phyloP scores from a whole-genome alignment of 1,140 invertebrate species.

The Hestina assimilis region DNA sequence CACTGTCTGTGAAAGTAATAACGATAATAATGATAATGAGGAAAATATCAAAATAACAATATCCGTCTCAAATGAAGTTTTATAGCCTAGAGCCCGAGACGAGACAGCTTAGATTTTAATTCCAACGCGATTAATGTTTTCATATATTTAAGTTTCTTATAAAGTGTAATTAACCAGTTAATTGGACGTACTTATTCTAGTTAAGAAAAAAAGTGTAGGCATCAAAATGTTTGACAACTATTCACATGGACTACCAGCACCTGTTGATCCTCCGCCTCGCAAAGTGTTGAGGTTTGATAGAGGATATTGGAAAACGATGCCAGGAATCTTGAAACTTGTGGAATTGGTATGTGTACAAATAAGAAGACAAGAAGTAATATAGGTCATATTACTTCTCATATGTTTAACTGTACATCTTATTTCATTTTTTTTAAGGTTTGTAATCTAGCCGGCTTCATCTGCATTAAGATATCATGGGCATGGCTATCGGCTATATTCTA shows the following conservation, averaged over 20 bases:
- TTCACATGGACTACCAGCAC: slow-evolving; percentile 24
- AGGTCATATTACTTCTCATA: too few species aligned
- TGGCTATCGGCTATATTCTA: slow-evolving; percentile 77
- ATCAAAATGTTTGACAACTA: slow-evolving; percentile 57
- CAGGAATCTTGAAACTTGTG: slow-evolving; percentile 53
- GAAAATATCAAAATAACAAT: too few species aligned
- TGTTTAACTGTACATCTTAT: neutral
- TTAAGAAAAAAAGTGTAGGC: neutral
- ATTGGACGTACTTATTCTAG: neutral
- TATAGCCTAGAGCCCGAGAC: too few species aligned
- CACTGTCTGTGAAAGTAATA: too few species aligned
- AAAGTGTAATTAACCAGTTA: neutral
- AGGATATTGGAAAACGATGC: slow-evolving; percentile 46
- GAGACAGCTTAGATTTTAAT: too few species aligned
- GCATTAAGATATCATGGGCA: slow-evolving; percentile 85
- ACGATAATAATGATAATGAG: too few species aligned
- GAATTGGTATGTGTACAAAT: slow-evolving; percentile 55
- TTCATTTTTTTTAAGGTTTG: slow-evolving; percentile 81
- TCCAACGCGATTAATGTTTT: too few species aligned
- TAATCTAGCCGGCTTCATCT: slow-evolving; percentile 90
- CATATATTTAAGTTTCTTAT: neutral
- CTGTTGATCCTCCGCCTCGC: slow-evolving; percentile 32
- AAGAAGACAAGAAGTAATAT: too few species aligned
- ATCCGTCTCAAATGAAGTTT: too few species aligned
- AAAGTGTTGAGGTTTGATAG: slow-evolving; percentile 58